Conservation (phyloP, 2,113 vertebrate species). For the Daboia siamensis region DNA sequence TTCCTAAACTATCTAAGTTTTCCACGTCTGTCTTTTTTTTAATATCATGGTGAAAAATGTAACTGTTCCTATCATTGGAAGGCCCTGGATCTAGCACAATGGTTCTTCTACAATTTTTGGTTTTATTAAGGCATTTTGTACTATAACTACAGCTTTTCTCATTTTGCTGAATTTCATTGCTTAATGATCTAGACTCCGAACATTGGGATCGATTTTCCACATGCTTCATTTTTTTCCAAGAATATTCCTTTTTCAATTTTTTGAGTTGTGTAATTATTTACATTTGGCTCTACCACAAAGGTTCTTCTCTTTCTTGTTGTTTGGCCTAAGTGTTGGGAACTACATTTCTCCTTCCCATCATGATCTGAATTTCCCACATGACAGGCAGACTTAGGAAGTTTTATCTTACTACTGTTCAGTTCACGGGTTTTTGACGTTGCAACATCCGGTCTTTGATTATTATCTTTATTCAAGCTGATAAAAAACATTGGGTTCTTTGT, state of each 20-base stretch:
- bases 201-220: conserved; percentile 26
- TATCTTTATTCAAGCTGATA: conserved; percentile 2
- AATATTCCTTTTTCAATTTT: not conserved
- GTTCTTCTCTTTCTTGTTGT: not conserved
- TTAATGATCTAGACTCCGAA: not conserved
- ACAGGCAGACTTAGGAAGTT: not conserved
- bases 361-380: not conserved
- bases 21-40: not conserved
- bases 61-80: conserved; percentile 2
- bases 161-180: not conserved
- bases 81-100: conserved; percentile 24
- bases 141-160: not conserved
- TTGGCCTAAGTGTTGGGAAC: not conserved
- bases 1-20: not conserved
- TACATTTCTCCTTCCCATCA: not conserved
- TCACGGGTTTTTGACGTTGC: not conserved
- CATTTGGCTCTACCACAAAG: conserved; percentile 16
- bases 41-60: conserved; percentile 2
- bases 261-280: conserved; percentile 12
- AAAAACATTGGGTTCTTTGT: conserved; percentile 13
- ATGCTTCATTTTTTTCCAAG: conserved; percentile 17
- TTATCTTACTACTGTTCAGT: not conserved
- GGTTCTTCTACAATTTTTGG: not conserved
- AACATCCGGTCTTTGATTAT: not conserved
- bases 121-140: not conserved